Evolutionary conservation across 2,113 vertebrate species (phyloP).

Genomic region (Gallinago undulata): DNA sequence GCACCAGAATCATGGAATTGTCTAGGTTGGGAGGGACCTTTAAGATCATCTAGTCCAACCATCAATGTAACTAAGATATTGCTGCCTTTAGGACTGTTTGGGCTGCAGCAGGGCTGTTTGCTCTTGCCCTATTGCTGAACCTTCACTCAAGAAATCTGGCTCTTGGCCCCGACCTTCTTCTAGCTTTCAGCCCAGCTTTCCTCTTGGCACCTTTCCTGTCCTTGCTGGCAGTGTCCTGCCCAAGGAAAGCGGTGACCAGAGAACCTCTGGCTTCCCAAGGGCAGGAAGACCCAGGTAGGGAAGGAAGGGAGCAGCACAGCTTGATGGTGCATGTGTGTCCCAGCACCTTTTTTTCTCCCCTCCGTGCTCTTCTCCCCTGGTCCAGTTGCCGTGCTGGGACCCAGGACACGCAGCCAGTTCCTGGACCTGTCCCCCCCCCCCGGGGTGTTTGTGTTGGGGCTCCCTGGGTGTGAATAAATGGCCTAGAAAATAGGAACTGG

Average conservation of each 20-base stretch:
- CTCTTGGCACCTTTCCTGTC: background rate
- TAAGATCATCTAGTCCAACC: too few species aligned
- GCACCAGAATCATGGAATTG: background rate
- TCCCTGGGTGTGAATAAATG: fast-evolving
- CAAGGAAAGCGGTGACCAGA: background rate
- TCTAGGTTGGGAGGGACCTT: too few species aligned
- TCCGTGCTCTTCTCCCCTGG: background rate
- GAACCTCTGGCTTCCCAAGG: background rate
- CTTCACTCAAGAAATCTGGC: background rate
- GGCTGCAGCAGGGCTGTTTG: background rate
- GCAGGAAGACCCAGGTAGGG: background rate
- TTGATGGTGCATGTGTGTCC: background rate
- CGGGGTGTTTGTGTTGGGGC: fast-evolving
- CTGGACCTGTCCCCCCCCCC: background rate
- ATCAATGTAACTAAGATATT: background rate
- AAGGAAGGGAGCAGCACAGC: background rate
- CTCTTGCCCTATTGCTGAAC: background rate
- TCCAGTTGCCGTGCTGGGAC: background rate
- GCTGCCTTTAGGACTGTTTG: fast-evolving
- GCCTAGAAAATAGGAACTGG: background rate
- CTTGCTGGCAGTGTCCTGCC: background rate
- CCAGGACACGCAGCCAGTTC: fast-evolving
- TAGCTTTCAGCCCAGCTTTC: background rate
- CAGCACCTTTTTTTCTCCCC: background rate
- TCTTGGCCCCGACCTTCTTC: background rate